Percentiles rank a stretch among this genome's conserved stretches.
These are phyloP conservation scores for Platyrinchus mystaceus DNA, from an alignment of 2,797 vertebrate species.

Conservation along the genomic window DNA sequence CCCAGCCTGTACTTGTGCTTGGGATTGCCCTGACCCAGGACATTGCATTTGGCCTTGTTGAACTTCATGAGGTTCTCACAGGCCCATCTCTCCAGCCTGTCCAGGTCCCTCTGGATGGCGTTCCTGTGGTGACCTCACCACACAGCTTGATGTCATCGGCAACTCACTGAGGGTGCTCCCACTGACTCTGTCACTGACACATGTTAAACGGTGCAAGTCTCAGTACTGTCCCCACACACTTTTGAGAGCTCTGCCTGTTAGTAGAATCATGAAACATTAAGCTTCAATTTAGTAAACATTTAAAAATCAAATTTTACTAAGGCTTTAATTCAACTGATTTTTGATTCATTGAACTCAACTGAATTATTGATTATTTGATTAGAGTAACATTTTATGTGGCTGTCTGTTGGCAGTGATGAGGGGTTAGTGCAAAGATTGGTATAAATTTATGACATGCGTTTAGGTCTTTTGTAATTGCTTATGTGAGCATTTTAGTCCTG, in stretches of 20 bases:
- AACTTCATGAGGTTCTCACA: neutral
- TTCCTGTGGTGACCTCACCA: neutral
- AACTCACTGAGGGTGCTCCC: neutral
- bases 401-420: neutral
- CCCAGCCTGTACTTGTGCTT: neutral
- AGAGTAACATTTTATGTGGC: neutral
- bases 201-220: neutral
- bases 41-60: neutral
- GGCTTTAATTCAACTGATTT: neutral
- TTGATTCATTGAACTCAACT: neutral
- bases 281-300: neutral
- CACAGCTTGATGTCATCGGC: neutral
- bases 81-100: neutral
- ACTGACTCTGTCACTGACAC: neutral
- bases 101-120: neutral
- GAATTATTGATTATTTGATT: neutral
- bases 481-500: neutral
- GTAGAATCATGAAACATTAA: neutral
- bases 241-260: neutral
- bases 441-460: neutral
- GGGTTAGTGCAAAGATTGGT: neutral
- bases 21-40: neutral
- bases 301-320: neutral
- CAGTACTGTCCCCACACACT: too few species aligned
- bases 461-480: neutral